phyloP scores from a whole-genome alignment of 1,140 invertebrate genomes.

The Sycophaga agraensis region DNA sequence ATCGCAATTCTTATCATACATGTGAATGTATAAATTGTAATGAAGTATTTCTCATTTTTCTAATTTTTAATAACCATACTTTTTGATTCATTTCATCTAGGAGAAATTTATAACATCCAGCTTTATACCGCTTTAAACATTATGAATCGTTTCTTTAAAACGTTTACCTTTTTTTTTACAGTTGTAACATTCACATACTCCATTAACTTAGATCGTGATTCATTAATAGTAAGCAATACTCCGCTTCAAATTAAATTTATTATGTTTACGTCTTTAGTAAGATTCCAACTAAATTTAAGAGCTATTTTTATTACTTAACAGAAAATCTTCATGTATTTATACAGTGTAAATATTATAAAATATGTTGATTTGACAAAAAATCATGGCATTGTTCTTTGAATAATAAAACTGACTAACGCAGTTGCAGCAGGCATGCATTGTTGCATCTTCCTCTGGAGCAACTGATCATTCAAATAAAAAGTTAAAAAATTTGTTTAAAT shows the following conservation, averaged over 20 bases:
- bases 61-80: slow-evolving; percentile 39
- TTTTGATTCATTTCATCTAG: slow-evolving; percentile 37
- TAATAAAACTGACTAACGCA: slow-evolving; percentile 15
- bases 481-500: slow-evolving; percentile 8
- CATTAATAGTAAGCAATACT: neutral
- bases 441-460: neutral
- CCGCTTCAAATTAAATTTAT: neutral
- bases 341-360: slow-evolving; percentile 1
- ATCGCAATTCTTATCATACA: slow-evolving; percentile 21
- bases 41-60: slow-evolving; percentile 40
- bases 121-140: slow-evolving; percentile 35
- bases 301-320: neutral
- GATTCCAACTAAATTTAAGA: neutral
- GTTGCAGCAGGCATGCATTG: neutral
- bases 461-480: slow-evolving; percentile 12
- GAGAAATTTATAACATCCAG: slow-evolving; percentile 46
- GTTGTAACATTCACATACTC: slow-evolving; percentile 1
- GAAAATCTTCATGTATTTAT: neutral
- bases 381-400: slow-evolving; percentile 5
- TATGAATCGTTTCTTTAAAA: slow-evolving; percentile 4
- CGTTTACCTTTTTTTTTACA: neutral
- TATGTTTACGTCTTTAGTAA: too few species aligned
- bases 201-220: neutral
- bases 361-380: too few species aligned
- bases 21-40: slow-evolving; percentile 23